Conservation (phyloP, 1,140 invertebrate genomes). For the Brachionus asplanchnoidis region DNA sequence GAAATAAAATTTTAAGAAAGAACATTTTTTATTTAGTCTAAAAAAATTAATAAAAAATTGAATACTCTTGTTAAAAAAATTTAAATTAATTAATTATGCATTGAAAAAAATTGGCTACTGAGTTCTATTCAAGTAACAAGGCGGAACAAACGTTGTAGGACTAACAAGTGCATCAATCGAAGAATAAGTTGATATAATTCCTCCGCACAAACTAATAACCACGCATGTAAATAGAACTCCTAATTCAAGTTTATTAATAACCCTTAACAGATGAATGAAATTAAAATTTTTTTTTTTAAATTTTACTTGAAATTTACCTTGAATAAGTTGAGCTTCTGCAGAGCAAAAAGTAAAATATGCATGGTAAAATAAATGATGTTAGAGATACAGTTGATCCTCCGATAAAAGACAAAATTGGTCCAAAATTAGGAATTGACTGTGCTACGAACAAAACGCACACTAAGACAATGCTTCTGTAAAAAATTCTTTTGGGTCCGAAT, state of each 20-base stretch:
- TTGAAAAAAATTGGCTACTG: background rate
- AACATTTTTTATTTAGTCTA: too few relatives aligned
- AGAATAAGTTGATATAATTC: constrained; percentile 62
- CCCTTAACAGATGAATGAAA: constrained; percentile 48
- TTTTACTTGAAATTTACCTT: constrained; percentile 43
- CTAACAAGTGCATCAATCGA: constrained; percentile 60
- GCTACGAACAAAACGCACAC: constrained; percentile 69
- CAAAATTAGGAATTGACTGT: constrained; percentile 76
- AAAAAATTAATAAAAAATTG: too few relatives aligned
- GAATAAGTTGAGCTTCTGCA: constrained; percentile 47
- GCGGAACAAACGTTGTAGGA: constrained; percentile 49
- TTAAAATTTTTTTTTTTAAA: background rate
- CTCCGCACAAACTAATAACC: constrained; percentile 62
- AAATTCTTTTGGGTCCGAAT: constrained; percentile 71
- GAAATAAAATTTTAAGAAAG: too few relatives aligned
- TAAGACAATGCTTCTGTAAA: constrained; percentile 68
- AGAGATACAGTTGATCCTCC: constrained; percentile 76
- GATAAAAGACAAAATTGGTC: constrained; percentile 78
- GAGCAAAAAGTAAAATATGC: constrained; percentile 70
- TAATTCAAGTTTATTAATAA: constrained; percentile 56
- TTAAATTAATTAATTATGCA: too few relatives aligned
- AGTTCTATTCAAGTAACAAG: constrained; percentile 47
- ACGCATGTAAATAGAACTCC: constrained; percentile 63
- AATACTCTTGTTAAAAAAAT: too few relatives aligned
- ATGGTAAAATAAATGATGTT: constrained; percentile 75